These are phyloP conservation scores for Caretta caretta DNA, from an alignment of 2,113 vertebrate genomes.

Conservation along the genomic window DNA sequence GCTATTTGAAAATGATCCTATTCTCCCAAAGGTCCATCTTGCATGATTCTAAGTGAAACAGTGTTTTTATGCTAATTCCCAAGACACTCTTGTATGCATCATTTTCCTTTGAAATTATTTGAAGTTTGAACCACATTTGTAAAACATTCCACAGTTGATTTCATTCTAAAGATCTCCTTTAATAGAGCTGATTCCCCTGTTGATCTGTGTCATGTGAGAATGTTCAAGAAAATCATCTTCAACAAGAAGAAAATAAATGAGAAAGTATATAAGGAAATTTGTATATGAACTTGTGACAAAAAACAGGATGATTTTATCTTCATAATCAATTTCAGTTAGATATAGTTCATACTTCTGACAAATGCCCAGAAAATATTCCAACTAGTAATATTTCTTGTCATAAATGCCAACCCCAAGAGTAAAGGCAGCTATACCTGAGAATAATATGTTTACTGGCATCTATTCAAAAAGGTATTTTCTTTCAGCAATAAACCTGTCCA, in stretches of 20 bases:
- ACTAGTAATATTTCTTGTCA: neutral
- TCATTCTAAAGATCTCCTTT: constrained; percentile 78
- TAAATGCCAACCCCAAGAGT: neutral
- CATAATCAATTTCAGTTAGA: constrained; percentile 36
- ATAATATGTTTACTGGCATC: neutral
- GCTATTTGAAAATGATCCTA: constrained; percentile 76
- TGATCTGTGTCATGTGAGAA: constrained; percentile 65
- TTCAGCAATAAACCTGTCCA: neutral
- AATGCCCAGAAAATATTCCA: neutral
- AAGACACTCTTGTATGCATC: constrained; percentile 61
- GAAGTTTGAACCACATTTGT: constrained; percentile 81
- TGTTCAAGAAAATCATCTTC: constrained; percentile 73
- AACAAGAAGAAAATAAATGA: constrained; percentile 43
- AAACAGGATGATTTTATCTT: constrained; percentile 20
- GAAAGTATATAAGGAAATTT: constrained; percentile 50
- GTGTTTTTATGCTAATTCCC: constrained; percentile 79
- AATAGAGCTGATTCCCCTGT: constrained; percentile 71
- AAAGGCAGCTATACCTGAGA: neutral
- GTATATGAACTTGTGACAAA: neutral
- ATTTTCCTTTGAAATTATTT: constrained; percentile 80
- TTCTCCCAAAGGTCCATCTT: constrained; percentile 78
- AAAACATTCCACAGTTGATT: constrained; percentile 82
- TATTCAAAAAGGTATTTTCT: neutral
- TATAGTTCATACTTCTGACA: neutral
- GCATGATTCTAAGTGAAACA: constrained; percentile 75